Conservation (phyloP, 2,797 vertebrate species). For the Peromyscus eremicus region DNA sequence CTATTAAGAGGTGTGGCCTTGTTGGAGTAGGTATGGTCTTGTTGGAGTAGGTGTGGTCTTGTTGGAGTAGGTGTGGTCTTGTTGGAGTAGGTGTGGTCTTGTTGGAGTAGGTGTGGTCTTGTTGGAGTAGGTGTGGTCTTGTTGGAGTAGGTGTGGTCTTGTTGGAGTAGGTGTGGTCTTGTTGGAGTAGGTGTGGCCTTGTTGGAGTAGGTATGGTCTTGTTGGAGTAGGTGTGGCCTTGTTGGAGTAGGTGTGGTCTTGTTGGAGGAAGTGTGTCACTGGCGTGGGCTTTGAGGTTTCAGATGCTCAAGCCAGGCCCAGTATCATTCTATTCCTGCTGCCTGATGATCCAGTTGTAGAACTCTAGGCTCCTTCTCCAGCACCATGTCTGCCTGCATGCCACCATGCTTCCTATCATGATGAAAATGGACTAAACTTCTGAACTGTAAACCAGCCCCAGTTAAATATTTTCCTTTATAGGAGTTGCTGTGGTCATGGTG, state of each 20-base stretch:
- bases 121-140: background rate
- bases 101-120: background rate
- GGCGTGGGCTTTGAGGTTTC: background rate
- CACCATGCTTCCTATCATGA: background rate
- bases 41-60: background rate
- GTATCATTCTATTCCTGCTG: background rate
- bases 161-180: background rate
- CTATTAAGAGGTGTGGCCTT: background rate
- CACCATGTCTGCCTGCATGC: background rate
- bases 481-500: background rate
- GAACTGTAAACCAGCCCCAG: background rate
- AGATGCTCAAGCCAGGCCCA: background rate
- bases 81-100: background rate
- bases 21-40: background rate
- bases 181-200: background rate
- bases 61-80: background rate
- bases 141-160: background rate
- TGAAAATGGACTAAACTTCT: background rate
- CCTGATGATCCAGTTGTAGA: background rate
- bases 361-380: background rate
- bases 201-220: background rate
- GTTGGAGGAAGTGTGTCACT: background rate
- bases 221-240: background rate
- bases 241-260: background rate
- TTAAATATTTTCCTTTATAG: background rate